A percentile compares a stretch with the other conserved stretches of the same genome.
These are phyloP conservation scores for Triplophysa dalaica DNA, from an alignment of 2,113 vertebrate genomes.

Conservation along the genomic window DNA sequence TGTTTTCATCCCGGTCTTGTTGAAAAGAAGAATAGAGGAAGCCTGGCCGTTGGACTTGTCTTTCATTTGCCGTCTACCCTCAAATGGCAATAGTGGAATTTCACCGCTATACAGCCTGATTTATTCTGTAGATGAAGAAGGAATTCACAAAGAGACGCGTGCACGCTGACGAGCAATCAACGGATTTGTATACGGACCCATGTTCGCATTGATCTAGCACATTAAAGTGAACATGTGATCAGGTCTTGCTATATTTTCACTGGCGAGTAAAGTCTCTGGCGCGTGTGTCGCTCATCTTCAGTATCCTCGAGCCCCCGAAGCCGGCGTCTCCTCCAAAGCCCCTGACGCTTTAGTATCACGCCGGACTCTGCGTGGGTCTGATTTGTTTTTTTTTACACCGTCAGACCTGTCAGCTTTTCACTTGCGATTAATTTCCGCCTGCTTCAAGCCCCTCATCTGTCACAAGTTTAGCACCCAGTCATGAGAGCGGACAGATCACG, in stretches of 20 bases:
- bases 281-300: too few species aligned
- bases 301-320: neutral
- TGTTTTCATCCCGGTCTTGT: conserved; percentile 60
- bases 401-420: conserved; percentile 78
- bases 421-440: conserved; percentile 75
- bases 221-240: too few species aligned
- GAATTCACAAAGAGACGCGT: conserved; percentile 1
- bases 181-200: too few species aligned
- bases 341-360: conserved; percentile 54
- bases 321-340: conserved; percentile 62
- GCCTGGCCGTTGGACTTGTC: conserved; percentile 72
- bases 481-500: conserved; percentile 73
- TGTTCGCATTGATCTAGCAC: too few species aligned
- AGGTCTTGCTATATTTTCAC: too few species aligned
- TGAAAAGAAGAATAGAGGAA: conserved; percentile 73
- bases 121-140: neutral
- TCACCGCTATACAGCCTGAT: conserved; percentile 23
- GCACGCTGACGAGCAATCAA: too few species aligned
- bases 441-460: conserved; percentile 75
- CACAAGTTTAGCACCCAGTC: conserved; percentile 78
- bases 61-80: conserved; percentile 74
- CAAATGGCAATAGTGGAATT: conserved; percentile 69
- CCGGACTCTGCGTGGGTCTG: too few species aligned
- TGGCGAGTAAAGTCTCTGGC: too few species aligned
- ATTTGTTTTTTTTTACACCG: conserved; percentile 50